These are phyloP conservation scores for Mesocricetus auratus DNA, from an alignment of 2,113 vertebrate species.

Conservation along the genomic window DNA sequence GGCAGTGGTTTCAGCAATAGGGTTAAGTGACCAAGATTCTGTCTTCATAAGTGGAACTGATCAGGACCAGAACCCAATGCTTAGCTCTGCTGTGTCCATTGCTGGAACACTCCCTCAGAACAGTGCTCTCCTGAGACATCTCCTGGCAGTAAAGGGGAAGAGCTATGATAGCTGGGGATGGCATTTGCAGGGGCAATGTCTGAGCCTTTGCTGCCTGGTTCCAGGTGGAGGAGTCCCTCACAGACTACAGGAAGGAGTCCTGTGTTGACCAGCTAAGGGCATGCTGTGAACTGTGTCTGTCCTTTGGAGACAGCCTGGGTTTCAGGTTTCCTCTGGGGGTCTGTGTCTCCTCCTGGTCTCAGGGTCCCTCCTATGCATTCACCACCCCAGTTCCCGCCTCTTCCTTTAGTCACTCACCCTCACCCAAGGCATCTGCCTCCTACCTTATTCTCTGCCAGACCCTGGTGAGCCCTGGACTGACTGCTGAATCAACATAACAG, in stretches of 20 bases:
- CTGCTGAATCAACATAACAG: neutral
- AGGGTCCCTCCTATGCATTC: neutral
- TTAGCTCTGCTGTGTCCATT: rapidly evolving
- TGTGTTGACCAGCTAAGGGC: no score
- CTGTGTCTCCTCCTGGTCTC: neutral
- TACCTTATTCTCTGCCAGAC: neutral
- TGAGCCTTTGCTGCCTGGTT: neutral
- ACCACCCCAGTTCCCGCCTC: neutral
- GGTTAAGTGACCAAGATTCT: neutral
- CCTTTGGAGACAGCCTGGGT: neutral
- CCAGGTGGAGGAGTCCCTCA: neutral
- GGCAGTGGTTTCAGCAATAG: neutral
- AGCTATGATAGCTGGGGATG: no score
- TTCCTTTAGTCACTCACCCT: neutral
- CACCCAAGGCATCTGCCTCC: neutral
- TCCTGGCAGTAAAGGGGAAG: neutral
- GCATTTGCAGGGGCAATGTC: neutral
- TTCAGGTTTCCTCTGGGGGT: neutral
- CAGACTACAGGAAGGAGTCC: neutral
- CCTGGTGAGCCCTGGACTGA: neutral
- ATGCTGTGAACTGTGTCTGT: neutral
- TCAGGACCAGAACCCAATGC: neutral
- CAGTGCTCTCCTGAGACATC: neutral
- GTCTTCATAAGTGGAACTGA: no score
- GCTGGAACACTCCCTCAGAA: neutral